A percentile compares a stretch with the other conserved stretches of the same genome.
Evolutionary conservation across 2,113 vertebrate species (phyloP).

Genomic region (Colossoma macropomum): DNA sequence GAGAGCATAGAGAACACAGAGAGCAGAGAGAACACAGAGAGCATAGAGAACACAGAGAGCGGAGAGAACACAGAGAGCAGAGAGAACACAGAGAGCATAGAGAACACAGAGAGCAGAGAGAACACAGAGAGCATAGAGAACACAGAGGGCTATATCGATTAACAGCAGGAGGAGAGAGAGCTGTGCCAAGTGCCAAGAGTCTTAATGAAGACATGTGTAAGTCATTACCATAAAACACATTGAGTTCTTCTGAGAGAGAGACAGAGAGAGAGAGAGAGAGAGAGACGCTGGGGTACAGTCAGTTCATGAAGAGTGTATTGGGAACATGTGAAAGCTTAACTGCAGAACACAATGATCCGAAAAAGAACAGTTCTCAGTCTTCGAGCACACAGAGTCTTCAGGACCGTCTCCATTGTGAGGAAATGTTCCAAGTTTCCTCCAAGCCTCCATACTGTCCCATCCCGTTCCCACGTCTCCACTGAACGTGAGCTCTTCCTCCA

Average conservation of each 20-base stretch:
- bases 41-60: too few species aligned
- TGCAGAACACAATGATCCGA: conserved; percentile 16
- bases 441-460: neutral
- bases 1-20: too few species aligned
- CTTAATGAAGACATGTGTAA: conserved; percentile 81
- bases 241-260: conserved; percentile 64
- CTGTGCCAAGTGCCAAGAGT: conserved; percentile 69
- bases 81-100: too few species aligned
- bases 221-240: conserved; percentile 76
- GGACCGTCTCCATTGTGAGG: conserved; percentile 23
- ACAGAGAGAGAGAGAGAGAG: conserved; percentile 42
- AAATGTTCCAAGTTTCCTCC: conserved; percentile 15
- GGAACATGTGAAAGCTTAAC: conserved; percentile 9
- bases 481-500: neutral
- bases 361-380: conserved; percentile 27
- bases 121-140: conserved; percentile 58
- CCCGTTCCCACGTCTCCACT: conserved; percentile 2
- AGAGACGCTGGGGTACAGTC: conserved; percentile 46
- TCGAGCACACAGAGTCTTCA: neutral
- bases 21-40: too few species aligned
- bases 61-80: too few species aligned
- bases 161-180: conserved; percentile 72
- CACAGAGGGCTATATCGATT: conserved; percentile 76
- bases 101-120: too few species aligned
- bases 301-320: conserved; percentile 55